Percentiles rank a stretch among this genome's conserved stretches.
Evolutionary conservation across 2,113 vertebrate genomes (phyloP).

Genomic region (Tragelaphus scriptus): DNA sequence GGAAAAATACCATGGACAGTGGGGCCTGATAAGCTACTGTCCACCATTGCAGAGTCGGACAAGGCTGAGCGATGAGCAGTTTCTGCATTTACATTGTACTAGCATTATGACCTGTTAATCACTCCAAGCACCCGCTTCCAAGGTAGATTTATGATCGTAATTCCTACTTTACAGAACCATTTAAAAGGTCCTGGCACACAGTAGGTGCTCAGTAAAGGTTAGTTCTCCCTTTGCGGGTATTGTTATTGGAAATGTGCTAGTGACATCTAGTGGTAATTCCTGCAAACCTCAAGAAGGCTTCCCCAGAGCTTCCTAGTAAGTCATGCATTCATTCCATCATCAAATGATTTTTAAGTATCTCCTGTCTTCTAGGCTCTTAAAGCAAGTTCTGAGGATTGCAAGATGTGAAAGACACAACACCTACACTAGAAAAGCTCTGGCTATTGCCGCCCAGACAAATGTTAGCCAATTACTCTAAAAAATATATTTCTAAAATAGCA

Average conservation of each 20-base stretch:
- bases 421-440: not conserved
- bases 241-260: slow-evolving; percentile 40
- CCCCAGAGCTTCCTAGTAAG: not conserved
- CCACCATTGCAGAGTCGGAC: not conserved
- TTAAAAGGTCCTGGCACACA: not conserved
- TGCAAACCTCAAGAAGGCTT: not conserved
- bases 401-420: not conserved
- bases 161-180: not conserved
- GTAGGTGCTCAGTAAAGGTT: slow-evolving; percentile 30
- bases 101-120: not conserved
- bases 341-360: not conserved
- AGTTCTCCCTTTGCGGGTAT: not conserved
- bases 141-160: not conserved
- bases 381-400: not conserved
- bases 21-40: not conserved
- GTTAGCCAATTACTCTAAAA: not conserved
- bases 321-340: not conserved
- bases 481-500: not conserved
- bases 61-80: not conserved
- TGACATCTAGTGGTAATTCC: slow-evolving; percentile 63
- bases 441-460: not conserved
- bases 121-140: not conserved
- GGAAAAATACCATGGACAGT: not conserved
- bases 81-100: not conserved
- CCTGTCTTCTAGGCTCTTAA: not conserved